Evolutionary conservation across 2,888 invertebrate species (phyloP).

Genomic region (Lochmaea crataegi): DNA sequence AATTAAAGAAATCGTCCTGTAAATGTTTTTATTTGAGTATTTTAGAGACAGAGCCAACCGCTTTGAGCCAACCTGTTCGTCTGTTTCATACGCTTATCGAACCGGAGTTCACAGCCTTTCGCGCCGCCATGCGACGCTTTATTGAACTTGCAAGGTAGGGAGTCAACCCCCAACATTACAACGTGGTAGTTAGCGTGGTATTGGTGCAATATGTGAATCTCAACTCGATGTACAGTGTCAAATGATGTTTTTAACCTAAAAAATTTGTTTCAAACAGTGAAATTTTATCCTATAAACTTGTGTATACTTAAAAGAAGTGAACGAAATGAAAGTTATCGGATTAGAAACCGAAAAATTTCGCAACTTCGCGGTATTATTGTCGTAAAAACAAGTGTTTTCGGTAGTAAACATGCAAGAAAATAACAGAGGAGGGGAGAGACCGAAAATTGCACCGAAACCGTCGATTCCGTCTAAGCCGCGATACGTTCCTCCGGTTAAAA

Average conservation of each 20-base stretch:
- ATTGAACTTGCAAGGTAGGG: conserved; percentile 58
- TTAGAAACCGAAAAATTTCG: background rate
- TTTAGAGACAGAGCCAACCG: conserved; percentile 15
- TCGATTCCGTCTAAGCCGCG: conserved; percentile 63
- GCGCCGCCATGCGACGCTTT: conserved; percentile 61
- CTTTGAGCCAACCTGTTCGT: conserved; percentile 40
- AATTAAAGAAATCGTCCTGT: conserved; percentile 22
- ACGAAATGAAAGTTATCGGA: background rate
- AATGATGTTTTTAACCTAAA: conserved; percentile 22
- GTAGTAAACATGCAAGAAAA: conserved; percentile 55
- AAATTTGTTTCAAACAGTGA: conserved; percentile 17
- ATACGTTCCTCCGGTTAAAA: conserved; percentile 64
- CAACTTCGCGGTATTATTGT: conserved; percentile 18
- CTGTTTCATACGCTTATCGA: conserved; percentile 56
- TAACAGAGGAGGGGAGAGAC: conserved; percentile 56
- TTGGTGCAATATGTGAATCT: conserved; percentile 50
- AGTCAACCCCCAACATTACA: conserved; percentile 64
- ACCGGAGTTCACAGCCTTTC: conserved; percentile 44
- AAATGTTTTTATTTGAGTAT: conserved; percentile 17
- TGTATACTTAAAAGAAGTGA: conserved; percentile 11
- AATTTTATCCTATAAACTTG: background rate
- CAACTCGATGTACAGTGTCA: conserved; percentile 21
- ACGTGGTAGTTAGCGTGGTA: conserved; percentile 60
- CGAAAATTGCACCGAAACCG: conserved; percentile 62
- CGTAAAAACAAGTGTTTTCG: conserved; percentile 30